Evolutionary conservation across 1,140 invertebrate species (phyloP).

Genomic region (Neocloeon triangulifer): DNA sequence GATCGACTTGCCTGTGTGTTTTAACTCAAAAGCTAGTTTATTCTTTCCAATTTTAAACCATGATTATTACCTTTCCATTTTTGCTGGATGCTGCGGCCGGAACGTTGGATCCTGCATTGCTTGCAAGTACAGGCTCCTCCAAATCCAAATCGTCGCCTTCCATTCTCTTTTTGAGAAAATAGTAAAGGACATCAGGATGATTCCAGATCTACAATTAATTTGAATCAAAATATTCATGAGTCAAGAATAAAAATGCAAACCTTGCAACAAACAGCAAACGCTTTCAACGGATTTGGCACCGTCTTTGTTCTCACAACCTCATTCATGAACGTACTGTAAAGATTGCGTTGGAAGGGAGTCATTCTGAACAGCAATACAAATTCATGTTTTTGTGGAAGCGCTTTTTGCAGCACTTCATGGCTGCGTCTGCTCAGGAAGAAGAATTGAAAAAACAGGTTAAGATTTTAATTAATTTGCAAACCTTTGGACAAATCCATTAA

Average conservation of each 20-base stretch:
- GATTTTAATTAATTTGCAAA: slow-evolving; percentile 11
- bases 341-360: slow-evolving; percentile 61
- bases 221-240: slow-evolving; percentile 3
- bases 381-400: slow-evolving; percentile 75
- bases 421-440: slow-evolving; percentile 39
- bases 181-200: slow-evolving; percentile 90
- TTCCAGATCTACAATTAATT: slow-evolving; percentile 70
- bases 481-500: slow-evolving; percentile 82
- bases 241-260: slow-evolving; percentile 19
- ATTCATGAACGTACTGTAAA: slow-evolving; percentile 81
- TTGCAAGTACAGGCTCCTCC: slow-evolving; percentile 34
- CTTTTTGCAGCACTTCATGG: slow-evolving; percentile 64
- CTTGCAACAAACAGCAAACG: slow-evolving; percentile 96
- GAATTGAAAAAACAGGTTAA: not conserved
- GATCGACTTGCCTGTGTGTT: too few relatives aligned
- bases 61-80: slow-evolving; percentile 9
- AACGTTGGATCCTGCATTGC: too few relatives aligned
- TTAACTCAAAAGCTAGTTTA: too few relatives aligned
- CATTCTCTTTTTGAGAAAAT: slow-evolving; percentile 63
- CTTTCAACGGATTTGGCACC: slow-evolving; percentile 87
- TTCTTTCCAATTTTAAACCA: too few relatives aligned
- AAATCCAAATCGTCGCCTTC: slow-evolving; percentile 77
- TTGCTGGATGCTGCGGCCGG: slow-evolving; percentile 9
- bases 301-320: slow-evolving; percentile 66
- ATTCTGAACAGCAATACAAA: slow-evolving; percentile 75